A percentile compares a stretch with the other conserved stretches of the same genome.
These are phyloP conservation scores for Leptogaster cylindrica DNA, from an alignment of 2,888 invertebrate species.

Conservation along the genomic window DNA sequence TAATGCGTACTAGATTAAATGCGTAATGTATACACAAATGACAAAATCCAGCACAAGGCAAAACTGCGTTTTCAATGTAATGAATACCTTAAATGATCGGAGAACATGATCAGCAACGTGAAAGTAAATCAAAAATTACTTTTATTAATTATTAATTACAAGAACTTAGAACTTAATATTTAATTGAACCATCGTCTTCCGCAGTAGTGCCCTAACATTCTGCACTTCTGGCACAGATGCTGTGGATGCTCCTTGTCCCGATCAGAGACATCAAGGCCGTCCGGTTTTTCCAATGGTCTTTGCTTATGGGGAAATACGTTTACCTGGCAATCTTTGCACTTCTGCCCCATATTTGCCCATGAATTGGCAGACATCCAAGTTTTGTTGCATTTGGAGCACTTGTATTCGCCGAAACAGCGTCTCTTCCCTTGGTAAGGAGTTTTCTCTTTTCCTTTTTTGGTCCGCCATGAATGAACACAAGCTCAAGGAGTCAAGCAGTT, in stretches of 20 bases:
- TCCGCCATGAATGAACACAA: too few relatives aligned
- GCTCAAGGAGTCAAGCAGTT: too few relatives aligned
- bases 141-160: too few relatives aligned
- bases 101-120: not conserved
- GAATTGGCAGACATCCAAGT: slow-evolving; percentile 94
- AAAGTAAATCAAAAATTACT: not conserved
- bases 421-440: slow-evolving; percentile 92
- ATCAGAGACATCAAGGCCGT: slow-evolving; percentile 86
- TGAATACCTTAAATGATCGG: too few relatives aligned
- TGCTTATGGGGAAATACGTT: slow-evolving; percentile 92
- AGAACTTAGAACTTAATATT: too few relatives aligned
- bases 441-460: slow-evolving; percentile 80
- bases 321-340: slow-evolving; percentile 87
- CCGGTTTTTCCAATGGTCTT: slow-evolving; percentile 86
- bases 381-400: slow-evolving; percentile 88
- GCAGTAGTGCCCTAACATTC: slow-evolving; percentile 83
- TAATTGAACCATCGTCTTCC: slow-evolving; percentile 60
- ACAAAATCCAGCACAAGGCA: not conserved
- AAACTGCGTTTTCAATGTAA: too few relatives aligned
- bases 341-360: slow-evolving; percentile 91
- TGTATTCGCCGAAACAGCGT: slow-evolving; percentile 89
- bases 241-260: slow-evolving; percentile 90
- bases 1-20: not conserved
- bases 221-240: slow-evolving; percentile 86
- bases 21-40: not conserved